Base-by-base conservation (phyloP, 2,888 invertebrate species). In the Temnothorax rugatulus region DNA sequence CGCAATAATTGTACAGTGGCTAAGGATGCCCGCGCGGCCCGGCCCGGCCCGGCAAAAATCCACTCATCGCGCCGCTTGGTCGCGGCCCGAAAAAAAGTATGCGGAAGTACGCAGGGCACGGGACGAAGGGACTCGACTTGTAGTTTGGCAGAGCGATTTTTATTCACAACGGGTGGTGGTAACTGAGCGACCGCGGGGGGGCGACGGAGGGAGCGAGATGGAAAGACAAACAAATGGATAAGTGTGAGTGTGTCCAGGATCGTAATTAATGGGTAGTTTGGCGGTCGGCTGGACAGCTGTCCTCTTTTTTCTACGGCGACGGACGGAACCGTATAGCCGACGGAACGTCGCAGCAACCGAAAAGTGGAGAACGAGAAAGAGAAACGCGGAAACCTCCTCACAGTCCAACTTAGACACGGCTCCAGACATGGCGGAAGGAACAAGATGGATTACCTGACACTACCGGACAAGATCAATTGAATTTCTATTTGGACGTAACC, bases 391-490 rank as follows among this genome's bases (percentile, higher is more conserved):
- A 93, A 93, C 92, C 92, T 86, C 86, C 90, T 86, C 87, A 81
- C 74, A 84, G 88, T 90, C 89, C 86, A 87, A 89, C 86, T 87
- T 89, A 89, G 88, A 91, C 91, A 92, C 88, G 88, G 85, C 88
- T 88, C 93, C 93, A 93, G 93, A 91, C 92, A 90, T 95, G 95
- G 95, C 95, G 95, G 93, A 93, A 94, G 93, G 92, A 93, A 84
- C 91, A 95, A 95, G 95, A 96, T 95, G 95, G 95, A 96, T 96
- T 93, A 95, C 94, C 94, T 94, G 92, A 94, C 95, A 95, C 94
- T 95, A 93, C 95, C 94, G 95, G 95, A 95, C 95, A 95, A 95
- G 95, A 95, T 96, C 95, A 95, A 96, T 96, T 95, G 95, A 95
- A 96, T 95, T 95, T 95, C 95, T 95, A 95, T 95, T 95, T 95